A percentile compares a stretch with the other conserved stretches of the same genome.
phyloP scores from a whole-genome alignment of 2,113 vertebrate species.

The Erythrolamprus reginae region DNA sequence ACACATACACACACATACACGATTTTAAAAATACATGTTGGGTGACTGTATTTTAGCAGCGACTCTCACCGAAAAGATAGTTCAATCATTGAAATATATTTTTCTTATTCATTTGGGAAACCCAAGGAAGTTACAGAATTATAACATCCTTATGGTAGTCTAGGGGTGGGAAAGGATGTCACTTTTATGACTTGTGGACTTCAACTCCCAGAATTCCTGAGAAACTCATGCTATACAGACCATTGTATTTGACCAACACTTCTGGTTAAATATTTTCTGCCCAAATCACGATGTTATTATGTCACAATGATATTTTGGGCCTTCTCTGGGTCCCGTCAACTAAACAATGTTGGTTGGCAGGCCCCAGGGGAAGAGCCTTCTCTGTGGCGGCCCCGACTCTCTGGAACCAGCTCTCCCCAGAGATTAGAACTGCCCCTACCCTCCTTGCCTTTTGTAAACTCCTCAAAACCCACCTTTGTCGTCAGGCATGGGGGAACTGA shows the following conservation, averaged over 20 bases:
- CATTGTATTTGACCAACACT: background rate
- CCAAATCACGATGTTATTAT: background rate
- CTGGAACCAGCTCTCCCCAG: too few species aligned
- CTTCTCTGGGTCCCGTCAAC: too few species aligned
- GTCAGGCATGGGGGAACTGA: too few species aligned
- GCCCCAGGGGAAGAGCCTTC: too few species aligned
- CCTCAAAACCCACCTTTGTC: too few species aligned
- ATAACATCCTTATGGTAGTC: background rate
- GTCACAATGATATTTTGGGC: background rate
- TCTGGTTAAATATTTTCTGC: too few species aligned
- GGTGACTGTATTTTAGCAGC: background rate
- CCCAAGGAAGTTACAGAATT: background rate
- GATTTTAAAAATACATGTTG: background rate
- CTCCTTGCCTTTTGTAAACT: too few species aligned
- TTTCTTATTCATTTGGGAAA: background rate
- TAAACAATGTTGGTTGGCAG: too few species aligned
- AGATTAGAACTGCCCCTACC: too few species aligned
- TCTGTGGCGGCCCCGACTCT: too few species aligned
- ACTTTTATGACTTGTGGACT: too few species aligned
- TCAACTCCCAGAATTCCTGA: background rate
- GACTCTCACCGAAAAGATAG: background rate
- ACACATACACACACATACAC: too few species aligned
- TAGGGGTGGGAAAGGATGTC: background rate
- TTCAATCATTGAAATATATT: background rate
- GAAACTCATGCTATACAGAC: background rate